phyloP scores from a whole-genome alignment of 2,888 invertebrate genomes.

The Melitaea athalia region DNA sequence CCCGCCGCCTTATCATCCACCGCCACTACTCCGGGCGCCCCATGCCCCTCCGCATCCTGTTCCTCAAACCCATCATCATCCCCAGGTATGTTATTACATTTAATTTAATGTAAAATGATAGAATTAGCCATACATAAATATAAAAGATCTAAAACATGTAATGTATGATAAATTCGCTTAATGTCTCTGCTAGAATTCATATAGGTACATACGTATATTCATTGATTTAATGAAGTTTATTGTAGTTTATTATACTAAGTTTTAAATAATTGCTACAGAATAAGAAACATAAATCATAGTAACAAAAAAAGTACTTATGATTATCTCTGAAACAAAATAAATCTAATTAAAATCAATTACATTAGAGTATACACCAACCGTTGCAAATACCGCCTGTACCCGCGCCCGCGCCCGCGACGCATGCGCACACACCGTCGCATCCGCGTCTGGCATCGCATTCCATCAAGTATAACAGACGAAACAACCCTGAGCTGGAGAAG shows the following conservation, averaged over 20 bases:
- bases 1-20: constrained; percentile 89
- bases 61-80: constrained; percentile 60
- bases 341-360: constrained; percentile 3
- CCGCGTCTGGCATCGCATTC: constrained; percentile 64
- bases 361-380: constrained; percentile 59
- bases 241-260: too few species aligned
- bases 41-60: constrained; percentile 54
- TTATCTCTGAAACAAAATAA: background rate
- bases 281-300: too few species aligned
- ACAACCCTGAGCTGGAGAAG: constrained; percentile 98
- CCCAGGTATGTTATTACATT: constrained; percentile 52
- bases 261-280: too few species aligned
- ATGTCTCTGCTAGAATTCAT: too few species aligned
- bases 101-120: too few species aligned
- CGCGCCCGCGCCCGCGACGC: constrained; percentile 43
- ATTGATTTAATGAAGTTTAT: too few species aligned
- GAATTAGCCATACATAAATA: too few species aligned
- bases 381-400: constrained; percentile 54
- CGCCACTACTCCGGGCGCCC: constrained; percentile 69
- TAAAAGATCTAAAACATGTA: too few species aligned
- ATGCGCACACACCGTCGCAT: constrained; percentile 51
- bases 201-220: too few species aligned
- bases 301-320: too few species aligned
- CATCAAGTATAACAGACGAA: constrained; percentile 94
- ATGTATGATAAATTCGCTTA: too few species aligned